phyloP scores from a whole-genome alignment of 2,797 vertebrate species.

The Spea hammondii region DNA sequence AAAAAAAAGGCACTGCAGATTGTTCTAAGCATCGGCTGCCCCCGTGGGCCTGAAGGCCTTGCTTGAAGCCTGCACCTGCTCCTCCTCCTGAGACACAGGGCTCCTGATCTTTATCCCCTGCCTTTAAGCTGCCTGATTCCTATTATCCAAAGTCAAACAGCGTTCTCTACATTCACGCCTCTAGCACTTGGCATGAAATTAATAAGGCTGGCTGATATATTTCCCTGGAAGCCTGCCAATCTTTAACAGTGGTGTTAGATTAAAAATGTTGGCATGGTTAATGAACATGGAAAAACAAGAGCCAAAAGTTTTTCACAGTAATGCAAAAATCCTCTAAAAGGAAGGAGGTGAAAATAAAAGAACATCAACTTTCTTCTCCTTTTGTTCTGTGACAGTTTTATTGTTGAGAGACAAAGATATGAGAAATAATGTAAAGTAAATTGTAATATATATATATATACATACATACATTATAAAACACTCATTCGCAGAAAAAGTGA shows the following conservation, averaged over 20 bases:
- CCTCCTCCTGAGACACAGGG: slow-evolving; percentile 86
- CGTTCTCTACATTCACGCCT: slow-evolving; percentile 82
- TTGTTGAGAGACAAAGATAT: background rate
- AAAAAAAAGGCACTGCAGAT: slow-evolving; percentile 82
- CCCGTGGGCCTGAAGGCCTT: slow-evolving; percentile 93
- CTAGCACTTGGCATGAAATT: slow-evolving; percentile 88
- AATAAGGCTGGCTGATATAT: slow-evolving; percentile 90
- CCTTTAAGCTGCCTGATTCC: slow-evolving; percentile 87
- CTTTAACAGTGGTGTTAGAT: slow-evolving; percentile 88
- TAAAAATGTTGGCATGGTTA: slow-evolving; percentile 87
- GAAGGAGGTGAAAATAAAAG: slow-evolving; percentile 62
- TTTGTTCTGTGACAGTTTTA: slow-evolving; percentile 25
- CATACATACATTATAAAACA: too few relatives aligned
- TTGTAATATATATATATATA: background rate
- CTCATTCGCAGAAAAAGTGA: too few relatives aligned
- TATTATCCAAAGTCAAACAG: slow-evolving; percentile 89
- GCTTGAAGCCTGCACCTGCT: slow-evolving; percentile 98
- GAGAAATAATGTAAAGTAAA: background rate
- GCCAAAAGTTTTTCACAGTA: slow-evolving; percentile 81
- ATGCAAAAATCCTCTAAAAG: slow-evolving; percentile 71
- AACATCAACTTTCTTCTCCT: slow-evolving; percentile 73
- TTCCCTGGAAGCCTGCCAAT: slow-evolving; percentile 85
- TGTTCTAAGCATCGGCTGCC: slow-evolving; percentile 96
- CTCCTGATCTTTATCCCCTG: slow-evolving; percentile 94
- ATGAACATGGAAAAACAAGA: slow-evolving; percentile 81